Percentiles rank a stretch among this genome's conserved stretches.
phyloP scores from a whole-genome alignment of 2,113 vertebrate species.

The Chauna torquata region DNA sequence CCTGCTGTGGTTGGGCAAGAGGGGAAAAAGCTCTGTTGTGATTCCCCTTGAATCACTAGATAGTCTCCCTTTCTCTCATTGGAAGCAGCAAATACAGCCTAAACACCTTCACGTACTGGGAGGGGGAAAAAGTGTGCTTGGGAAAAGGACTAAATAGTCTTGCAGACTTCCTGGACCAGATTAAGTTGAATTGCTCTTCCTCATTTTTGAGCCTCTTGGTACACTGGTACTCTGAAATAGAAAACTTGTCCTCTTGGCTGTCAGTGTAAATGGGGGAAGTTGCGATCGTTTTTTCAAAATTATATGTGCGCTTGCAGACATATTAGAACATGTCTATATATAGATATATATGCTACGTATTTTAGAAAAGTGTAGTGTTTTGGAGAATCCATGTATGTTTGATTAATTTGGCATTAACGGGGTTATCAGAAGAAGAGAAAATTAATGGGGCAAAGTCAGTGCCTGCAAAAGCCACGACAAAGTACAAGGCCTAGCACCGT shows the following conservation, averaged over 20 bases:
- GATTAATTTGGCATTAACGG: background rate
- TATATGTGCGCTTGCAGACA: fast-evolving
- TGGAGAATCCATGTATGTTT: background rate
- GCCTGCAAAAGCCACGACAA: background rate
- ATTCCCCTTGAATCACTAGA: background rate
- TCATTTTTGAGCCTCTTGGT: background rate
- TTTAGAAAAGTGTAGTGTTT: background rate
- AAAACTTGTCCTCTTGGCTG: background rate
- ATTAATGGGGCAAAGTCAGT: background rate
- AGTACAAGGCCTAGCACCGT: background rate
- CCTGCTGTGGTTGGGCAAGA: background rate
- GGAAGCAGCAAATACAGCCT: background rate
- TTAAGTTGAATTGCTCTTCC: background rate
- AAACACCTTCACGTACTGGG: background rate
- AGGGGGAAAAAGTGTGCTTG: background rate
- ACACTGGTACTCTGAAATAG: background rate
- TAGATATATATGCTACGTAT: background rate
- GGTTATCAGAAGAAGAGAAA: background rate
- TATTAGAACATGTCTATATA: background rate
- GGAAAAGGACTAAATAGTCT: background rate
- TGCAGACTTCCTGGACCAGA: background rate
- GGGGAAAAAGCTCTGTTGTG: background rate
- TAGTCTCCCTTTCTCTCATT: background rate
- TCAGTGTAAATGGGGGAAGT: background rate
- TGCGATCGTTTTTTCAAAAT: background rate